A percentile compares a stretch with the other conserved stretches of the same genome.
Conservation (phyloP, 2,113 vertebrate genomes). For the Etheostoma cragini region DNA sequence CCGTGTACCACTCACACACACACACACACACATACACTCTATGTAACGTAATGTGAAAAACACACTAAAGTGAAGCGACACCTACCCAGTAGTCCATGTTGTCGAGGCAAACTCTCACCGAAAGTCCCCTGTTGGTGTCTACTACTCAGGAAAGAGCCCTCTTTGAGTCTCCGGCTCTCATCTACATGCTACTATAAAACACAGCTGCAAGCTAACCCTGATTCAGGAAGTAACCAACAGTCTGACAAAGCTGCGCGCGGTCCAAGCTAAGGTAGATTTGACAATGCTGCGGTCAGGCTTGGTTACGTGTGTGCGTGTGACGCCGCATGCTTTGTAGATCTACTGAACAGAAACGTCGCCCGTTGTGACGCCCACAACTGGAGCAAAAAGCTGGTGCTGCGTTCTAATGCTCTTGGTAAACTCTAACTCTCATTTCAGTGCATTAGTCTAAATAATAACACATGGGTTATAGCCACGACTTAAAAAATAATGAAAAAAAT, state of each 20-base stretch:
- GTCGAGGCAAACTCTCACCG: slow-evolving; percentile 38
- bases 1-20: too few relatives aligned
- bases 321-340: slow-evolving; percentile 13
- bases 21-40: too few relatives aligned
- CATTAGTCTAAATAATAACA: not conserved
- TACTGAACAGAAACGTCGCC: not conserved
- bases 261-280: slow-evolving; percentile 48
- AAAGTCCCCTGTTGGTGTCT: slow-evolving; percentile 27
- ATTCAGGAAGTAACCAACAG: slow-evolving; percentile 76
- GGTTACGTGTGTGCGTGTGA: rapidly evolving
- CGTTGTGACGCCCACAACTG: slow-evolving; percentile 1
- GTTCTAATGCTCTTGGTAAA: not conserved
- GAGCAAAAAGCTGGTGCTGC: slow-evolving; percentile 8
- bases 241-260: slow-evolving; percentile 8
- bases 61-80: slow-evolving; percentile 20
- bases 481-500: too few relatives aligned
- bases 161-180: slow-evolving; percentile 45
- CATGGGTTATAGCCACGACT: too few relatives aligned
- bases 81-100: slow-evolving; percentile 85
- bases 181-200: slow-evolving; percentile 72
- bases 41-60: not conserved
- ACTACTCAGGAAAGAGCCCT: slow-evolving; percentile 43
- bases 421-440: rapidly evolving
- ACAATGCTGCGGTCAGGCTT: not conserved
- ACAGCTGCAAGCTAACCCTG: slow-evolving; percentile 59